Base-by-base conservation (phyloP, 2,888 invertebrate species). In the Physocephala rufipes region DNA sequence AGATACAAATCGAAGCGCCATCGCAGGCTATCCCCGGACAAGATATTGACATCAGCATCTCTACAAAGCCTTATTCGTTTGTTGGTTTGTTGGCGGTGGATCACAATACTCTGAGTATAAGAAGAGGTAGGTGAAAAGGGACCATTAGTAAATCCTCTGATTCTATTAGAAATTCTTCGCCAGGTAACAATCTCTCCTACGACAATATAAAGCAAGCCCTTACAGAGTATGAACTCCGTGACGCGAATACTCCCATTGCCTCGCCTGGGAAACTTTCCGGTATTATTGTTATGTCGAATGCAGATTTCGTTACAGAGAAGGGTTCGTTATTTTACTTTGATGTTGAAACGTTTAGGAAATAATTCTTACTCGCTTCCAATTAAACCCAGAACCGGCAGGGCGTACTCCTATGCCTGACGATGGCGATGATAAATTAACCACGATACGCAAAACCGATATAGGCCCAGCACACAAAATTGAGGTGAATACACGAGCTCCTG, bases 11-110 rank as follows among this genome's bases (percentile, higher is more conserved):
- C 4, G 89, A 91, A 77, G 87, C 92, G 0, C 89, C 89, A 2
- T 74, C 88, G 3, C 90, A 91, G 82, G 91, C 91, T 0, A 90
- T 91, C 47, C 96, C 96, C 0, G 94, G 93, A 59, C 90, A 92
- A 51, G 89, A 92, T 74, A 91, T 97, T 9, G 93, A 95, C 78
- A 88, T 98, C 19, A 89, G 90, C 0, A 91, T 97, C 59, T 88
- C 90, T 15, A 92, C 97, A 0, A 94, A 93, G 79, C 92, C 96
- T 0, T 93, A 95, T 79, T 95, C 97, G 0, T 92, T 92, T 78
- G 92, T 97, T 24, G 96, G 95, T 4, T 86, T 98, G n/a, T 88
- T 97, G 80, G 96, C 95, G 0, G 92, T 95, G 2, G 97, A 98
- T 86, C 92, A 95, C 83, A 92, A 92, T 81, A 92, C 94, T 1